Percentiles rank a stretch among this genome's conserved stretches.
Evolutionary conservation across 53 echinoderm and acorn worm genomes (phyloP).

Genomic region (Paracentrotus lividus): DNA sequence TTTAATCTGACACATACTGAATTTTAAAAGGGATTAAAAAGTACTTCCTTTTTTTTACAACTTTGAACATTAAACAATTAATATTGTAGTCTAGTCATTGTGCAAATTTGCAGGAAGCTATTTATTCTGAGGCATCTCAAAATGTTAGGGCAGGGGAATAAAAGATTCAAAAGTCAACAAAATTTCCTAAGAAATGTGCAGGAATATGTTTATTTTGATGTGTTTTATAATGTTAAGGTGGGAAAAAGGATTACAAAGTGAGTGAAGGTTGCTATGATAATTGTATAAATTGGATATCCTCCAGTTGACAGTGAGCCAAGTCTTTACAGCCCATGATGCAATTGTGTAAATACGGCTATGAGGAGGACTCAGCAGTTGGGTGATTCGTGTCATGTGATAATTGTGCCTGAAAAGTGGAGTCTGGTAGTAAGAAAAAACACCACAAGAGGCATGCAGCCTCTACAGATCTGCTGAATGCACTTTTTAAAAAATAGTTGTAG

Average conservation of each 20-base stretch:
- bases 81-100: neutral
- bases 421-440: too few relatives aligned
- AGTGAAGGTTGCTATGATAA: neutral
- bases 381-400: neutral
- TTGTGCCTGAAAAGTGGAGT: neutral
- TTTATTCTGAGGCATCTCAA: neutral
- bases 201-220: too few relatives aligned
- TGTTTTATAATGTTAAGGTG: too few relatives aligned
- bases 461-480: neutral
- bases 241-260: too few relatives aligned
- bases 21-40: neutral
- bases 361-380: neutral
- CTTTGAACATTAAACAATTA: neutral
- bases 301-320: slow-evolving; percentile 23
- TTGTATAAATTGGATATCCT: neutral
- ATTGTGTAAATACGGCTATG: slow-evolving; percentile 7
- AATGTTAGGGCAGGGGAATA: neutral
- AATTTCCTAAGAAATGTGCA: too few relatives aligned
- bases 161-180: neutral
- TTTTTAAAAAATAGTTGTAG: neutral
- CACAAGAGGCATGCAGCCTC: neutral
- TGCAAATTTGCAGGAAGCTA: neutral
- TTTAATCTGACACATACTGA: neutral
- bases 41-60: neutral
- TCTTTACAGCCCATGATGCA: slow-evolving; percentile 34